A percentile compares a stretch with the other conserved stretches of the same genome.
These are phyloP conservation scores for Xerus inauris DNA, from an alignment of 2,113 vertebrate genomes.

Conservation along the genomic window DNA sequence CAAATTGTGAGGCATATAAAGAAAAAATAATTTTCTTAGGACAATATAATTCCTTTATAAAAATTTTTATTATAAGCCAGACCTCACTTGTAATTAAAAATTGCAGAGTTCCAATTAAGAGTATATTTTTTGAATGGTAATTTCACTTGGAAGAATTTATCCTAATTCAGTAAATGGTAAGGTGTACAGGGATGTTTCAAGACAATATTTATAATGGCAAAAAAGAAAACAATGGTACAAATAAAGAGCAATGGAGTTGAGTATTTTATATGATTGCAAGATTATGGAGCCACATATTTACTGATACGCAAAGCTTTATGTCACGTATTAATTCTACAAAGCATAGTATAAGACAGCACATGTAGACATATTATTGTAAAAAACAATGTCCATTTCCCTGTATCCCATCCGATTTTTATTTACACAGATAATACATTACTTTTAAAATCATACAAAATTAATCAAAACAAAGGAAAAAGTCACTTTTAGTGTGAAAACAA, in stretches of 20 bases:
- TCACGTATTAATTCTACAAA: neutral
- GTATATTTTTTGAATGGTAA: neutral
- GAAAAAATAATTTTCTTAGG: constrained; percentile 47
- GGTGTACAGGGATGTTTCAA: neutral
- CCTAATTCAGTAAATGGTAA: neutral
- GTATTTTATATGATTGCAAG: neutral
- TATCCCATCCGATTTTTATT: neutral
- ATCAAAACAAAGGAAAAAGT: neutral
- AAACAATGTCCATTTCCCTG: neutral
- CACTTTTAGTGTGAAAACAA: constrained; percentile 29
- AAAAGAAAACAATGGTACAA: neutral
- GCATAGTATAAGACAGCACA: neutral
- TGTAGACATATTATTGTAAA: neutral
- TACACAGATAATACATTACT: neutral
- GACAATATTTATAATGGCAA: neutral
- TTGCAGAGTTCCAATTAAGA: neutral
- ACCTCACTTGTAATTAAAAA: neutral
- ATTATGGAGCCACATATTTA: neutral
- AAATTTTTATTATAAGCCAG: neutral
- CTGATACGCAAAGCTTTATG: neutral
- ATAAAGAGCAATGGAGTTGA: neutral
- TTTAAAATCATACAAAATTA: neutral
- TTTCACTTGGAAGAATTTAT: neutral
- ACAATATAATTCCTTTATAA: neutral
- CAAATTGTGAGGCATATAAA: neutral